Percentiles rank a stretch among this genome's conserved stretches.
Conservation (phyloP, 2,888 invertebrate genomes). For the Lordiphosa fenestrarum region DNA sequence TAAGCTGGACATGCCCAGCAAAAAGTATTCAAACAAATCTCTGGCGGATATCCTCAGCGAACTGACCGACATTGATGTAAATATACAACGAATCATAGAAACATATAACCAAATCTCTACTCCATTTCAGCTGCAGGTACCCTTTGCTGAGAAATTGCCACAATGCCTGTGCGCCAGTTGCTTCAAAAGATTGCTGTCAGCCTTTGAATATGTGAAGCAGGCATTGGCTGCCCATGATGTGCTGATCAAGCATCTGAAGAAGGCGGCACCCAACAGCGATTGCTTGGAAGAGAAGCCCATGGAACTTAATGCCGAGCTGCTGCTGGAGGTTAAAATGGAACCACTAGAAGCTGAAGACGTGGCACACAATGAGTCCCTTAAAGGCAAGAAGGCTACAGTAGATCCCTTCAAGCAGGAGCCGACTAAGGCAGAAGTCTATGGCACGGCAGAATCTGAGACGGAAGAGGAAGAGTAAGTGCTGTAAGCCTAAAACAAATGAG, state of each 20-base stretch:
- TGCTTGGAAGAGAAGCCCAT: conserved; percentile 72
- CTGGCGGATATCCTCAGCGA: conserved; percentile 53
- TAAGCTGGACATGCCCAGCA: conserved; percentile 44
- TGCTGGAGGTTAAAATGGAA: conserved; percentile 63
- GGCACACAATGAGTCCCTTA: conserved; percentile 28
- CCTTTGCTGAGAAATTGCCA: conserved; percentile 47
- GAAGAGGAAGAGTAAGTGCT: too few relatives aligned
- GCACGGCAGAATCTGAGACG: too few relatives aligned
- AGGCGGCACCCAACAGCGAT: conserved; percentile 35
- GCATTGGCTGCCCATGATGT: conserved; percentile 56
- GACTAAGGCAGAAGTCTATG: too few relatives aligned
- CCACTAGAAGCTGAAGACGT: conserved; percentile 44
- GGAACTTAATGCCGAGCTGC: conserved; percentile 64
- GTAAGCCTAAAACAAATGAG: too few relatives aligned
- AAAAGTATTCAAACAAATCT: conserved; percentile 55
- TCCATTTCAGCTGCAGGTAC: conserved; percentile 30
- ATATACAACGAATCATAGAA: conserved; percentile 3
- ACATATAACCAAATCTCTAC: neutral
- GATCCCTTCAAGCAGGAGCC: too few relatives aligned
- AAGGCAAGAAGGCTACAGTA: neutral
- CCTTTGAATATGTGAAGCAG: conserved; percentile 66
- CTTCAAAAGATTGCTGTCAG: conserved; percentile 56
- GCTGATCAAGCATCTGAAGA: conserved; percentile 46
- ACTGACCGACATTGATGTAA: conserved; percentile 53
- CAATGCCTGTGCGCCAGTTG: conserved; percentile 63